phyloP scores from a whole-genome alignment of 1,140 invertebrate genomes.

The Pararge aegeria region DNA sequence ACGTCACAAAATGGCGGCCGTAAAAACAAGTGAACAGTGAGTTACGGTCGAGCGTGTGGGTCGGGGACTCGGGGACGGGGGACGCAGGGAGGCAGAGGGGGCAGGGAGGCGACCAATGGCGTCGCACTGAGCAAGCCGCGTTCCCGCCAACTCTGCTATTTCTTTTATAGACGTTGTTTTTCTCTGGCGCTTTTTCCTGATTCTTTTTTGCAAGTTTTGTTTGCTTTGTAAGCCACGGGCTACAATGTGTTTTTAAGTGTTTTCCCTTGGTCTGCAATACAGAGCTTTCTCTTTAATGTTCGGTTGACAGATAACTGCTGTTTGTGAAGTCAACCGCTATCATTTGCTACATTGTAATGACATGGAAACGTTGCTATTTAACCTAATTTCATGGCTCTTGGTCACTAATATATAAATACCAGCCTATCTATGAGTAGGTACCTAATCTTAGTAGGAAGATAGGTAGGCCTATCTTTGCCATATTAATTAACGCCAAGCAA shows the following conservation, averaged over 20 bases:
- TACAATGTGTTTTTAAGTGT: constrained; percentile 72
- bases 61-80: constrained; percentile 32
- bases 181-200: constrained; percentile 74
- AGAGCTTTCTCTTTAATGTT: constrained; percentile 37
- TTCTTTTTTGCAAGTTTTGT: constrained; percentile 75
- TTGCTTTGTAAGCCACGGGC: constrained; percentile 64
- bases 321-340: constrained; percentile 25
- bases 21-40: constrained; percentile 79
- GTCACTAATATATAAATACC: neutral
- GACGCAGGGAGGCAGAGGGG: constrained; percentile 33
- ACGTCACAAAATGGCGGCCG: constrained; percentile 79
- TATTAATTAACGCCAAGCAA: too few relatives aligned
- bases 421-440: neutral
- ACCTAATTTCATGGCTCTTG: neutral
- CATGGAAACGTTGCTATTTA: constrained; percentile 1
- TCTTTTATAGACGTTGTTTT: constrained; percentile 77
- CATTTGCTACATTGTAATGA: constrained; percentile 22
- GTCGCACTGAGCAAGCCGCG: constrained; percentile 56
- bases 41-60: constrained; percentile 51
- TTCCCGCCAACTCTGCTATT: constrained; percentile 74
- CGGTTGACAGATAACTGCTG: constrained; percentile 28
- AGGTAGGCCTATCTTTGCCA: too few relatives aligned
- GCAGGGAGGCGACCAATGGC: constrained; percentile 58
- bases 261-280: constrained; percentile 47
- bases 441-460: too few relatives aligned